phyloP scores from a whole-genome alignment of 2,113 vertebrate species.

The Sapajus apella region DNA sequence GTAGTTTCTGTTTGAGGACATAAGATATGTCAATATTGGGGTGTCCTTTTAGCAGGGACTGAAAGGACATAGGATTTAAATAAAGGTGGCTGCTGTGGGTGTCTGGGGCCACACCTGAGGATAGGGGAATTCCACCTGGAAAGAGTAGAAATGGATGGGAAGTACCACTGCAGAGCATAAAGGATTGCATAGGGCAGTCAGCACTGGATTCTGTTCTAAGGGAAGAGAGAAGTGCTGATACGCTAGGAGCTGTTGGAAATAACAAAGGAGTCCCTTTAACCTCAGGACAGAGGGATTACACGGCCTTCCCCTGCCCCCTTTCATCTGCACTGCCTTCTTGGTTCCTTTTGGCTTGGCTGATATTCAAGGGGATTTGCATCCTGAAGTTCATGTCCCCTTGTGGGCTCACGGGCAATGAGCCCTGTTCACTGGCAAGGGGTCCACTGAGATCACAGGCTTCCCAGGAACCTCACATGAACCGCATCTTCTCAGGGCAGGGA shows the following conservation, averaged over 20 bases:
- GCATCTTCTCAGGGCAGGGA: fast-evolving
- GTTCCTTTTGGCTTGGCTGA: not conserved
- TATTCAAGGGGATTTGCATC: fast-evolving
- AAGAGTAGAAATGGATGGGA: not conserved
- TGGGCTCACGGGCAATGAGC: not conserved
- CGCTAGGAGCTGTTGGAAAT: fast-evolving
- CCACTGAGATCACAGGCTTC: not conserved
- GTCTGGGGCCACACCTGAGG: too few relatives aligned
- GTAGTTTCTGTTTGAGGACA: not conserved
- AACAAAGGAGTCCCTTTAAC: too few relatives aligned
- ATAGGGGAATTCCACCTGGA: fast-evolving
- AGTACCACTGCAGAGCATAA: too few relatives aligned
- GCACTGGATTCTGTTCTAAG: not conserved
- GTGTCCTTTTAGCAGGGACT: not conserved
- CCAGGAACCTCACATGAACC: fast-evolving
- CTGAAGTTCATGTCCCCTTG: not conserved
- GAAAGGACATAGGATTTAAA: not conserved
- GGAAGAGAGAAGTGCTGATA: not conserved
- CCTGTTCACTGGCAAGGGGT: fast-evolving
- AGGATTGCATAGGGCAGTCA: fast-evolving
- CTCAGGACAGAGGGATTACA: not conserved
- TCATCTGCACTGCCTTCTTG: too few relatives aligned
- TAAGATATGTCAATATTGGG: fast-evolving
- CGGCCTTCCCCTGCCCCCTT: not conserved
- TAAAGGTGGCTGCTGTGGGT: too few relatives aligned